Evolutionary conservation across 1,140 invertebrate species (phyloP).

Genomic region (Brachionus plicatilis): DNA sequence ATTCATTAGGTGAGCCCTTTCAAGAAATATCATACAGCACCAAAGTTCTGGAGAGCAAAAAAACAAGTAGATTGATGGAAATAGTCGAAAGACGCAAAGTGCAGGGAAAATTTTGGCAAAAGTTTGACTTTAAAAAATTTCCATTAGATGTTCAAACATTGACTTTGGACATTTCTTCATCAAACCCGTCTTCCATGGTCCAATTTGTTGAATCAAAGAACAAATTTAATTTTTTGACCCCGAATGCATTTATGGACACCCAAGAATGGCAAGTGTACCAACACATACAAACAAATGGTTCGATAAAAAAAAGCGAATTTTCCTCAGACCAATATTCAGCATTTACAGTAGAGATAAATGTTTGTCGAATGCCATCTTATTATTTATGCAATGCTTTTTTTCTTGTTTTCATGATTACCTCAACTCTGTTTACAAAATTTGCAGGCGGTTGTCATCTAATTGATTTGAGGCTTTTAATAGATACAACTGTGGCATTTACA

Average conservation of each 20-base stretch:
- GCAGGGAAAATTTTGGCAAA: slow-evolving; percentile 33
- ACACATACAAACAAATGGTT: neutral
- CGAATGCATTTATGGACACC: slow-evolving; percentile 15
- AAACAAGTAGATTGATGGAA: neutral
- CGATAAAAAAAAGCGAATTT: neutral
- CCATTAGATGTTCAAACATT: slow-evolving; percentile 9
- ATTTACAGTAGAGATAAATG: neutral
- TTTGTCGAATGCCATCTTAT: neutral
- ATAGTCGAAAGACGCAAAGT: slow-evolving; percentile 7
- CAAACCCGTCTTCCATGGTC: neutral
- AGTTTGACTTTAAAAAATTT: slow-evolving; percentile 35
- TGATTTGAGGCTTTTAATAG: neutral
- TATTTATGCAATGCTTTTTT: slow-evolving; percentile 30
- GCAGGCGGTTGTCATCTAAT: neutral
- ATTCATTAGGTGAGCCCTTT: neutral
- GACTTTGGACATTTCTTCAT: neutral
- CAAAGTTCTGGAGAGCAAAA: neutral
- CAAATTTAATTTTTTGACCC: slow-evolving; percentile 17
- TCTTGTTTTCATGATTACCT: neutral
- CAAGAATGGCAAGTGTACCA: slow-evolving; percentile 15
- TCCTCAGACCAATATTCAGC: neutral
- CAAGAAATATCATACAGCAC: neutral
- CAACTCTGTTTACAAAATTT: neutral
- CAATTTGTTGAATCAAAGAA: slow-evolving; percentile 1
- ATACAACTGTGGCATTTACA: neutral